Evolutionary conservation across 2,113 vertebrate species (phyloP), one percentile per base, ranked within the genome.

Genomic region (Amphiprion ocellaris): DNA sequence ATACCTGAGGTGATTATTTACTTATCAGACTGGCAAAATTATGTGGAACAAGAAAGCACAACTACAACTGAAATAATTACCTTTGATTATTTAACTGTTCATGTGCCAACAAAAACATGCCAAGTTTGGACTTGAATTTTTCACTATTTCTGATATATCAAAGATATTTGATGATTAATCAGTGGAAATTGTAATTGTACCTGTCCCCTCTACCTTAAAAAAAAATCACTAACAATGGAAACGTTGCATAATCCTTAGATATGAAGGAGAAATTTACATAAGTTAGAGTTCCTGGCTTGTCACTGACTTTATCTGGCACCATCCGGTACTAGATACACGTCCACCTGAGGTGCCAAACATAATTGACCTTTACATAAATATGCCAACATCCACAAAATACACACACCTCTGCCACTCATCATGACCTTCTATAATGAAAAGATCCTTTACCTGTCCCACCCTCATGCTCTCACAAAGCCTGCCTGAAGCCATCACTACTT

Each of bases 401-500:
- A 30, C 30, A 28, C 30, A 58, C 61, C 55, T 46, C 44, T 15
- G 46, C 24, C 66, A 37, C 28, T n/a, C 39, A 79, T 67, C 44
- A 76, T 23, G 1, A 52, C 7, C 44, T 63, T 55, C 46, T 24
- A 7, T 67, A 75, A 76, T 74, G 47, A 78, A 67, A 69, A 83
- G 63, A 60, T 41, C 55, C 39, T 68, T 10, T 74, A 75, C 50
- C 11, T n/a, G 60, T 68, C 60, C 62, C 60, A 4, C 26, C 54
- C 59, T 55, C 47, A 44, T 68, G 28, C 78, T 63, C 69, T 69
- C 69, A 54, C 62, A 70, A 37, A 41, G 52, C 14, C 47, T 12
- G 50, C 37, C 47, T 41, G 6, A 52, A 47, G 62, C 53, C 63
- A 65, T 21, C 10, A 3, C 61, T 55, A 62, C 78, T 58, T 67